phyloP scores from a whole-genome alignment of 2,797 vertebrate species.

The Pseudochirops cupreus region DNA sequence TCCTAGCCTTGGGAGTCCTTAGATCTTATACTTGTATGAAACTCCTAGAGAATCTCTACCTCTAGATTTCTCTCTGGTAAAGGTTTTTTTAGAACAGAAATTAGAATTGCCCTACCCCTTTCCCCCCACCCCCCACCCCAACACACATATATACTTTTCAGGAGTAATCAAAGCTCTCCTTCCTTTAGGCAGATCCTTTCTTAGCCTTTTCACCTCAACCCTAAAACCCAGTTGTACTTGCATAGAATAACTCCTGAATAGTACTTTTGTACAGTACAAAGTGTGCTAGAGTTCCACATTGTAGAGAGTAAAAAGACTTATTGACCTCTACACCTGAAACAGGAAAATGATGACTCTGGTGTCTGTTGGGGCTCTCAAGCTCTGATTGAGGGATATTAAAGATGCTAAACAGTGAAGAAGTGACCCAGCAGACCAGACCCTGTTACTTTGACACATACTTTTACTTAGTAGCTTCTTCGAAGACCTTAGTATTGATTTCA shows the following conservation, averaged over 20 bases:
- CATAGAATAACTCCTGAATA: neutral
- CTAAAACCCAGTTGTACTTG: neutral
- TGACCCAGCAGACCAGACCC: neutral
- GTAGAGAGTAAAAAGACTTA: neutral
- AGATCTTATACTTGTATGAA: neutral
- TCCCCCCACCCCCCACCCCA: no score
- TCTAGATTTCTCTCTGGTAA: neutral
- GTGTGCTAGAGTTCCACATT: neutral
- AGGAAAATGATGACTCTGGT: constrained; percentile 2
- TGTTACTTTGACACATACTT: neutral
- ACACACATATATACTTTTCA: neutral
- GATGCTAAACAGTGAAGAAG: constrained; percentile 16
- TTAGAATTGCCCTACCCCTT: neutral
- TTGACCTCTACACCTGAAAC: neutral
- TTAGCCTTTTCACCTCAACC: constrained; percentile 11
- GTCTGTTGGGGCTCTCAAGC: constrained; percentile 38
- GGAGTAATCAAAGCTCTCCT: neutral
- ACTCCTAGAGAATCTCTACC: neutral
- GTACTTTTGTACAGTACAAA: constrained; percentile 9
- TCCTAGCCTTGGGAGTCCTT: neutral
- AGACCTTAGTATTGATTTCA: neutral
- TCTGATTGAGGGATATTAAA: constrained; percentile 42
- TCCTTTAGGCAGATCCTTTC: neutral
- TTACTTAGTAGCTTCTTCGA: neutral
- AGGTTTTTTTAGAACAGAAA: neutral